Evolutionary conservation across 2,888 invertebrate species (phyloP).

Genomic region (Brenthis hecate): DNA sequence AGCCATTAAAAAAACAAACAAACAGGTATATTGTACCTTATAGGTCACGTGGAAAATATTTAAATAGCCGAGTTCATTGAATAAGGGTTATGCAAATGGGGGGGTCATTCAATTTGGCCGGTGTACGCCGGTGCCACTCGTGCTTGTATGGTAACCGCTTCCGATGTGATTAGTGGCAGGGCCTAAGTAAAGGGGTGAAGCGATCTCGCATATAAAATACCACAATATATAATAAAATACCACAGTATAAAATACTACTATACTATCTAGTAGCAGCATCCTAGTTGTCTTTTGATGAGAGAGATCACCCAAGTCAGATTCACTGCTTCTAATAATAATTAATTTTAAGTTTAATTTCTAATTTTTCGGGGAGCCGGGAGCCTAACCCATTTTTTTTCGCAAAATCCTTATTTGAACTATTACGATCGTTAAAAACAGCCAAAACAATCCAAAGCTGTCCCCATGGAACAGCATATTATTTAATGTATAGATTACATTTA

Average conservation of each 20-base stretch:
- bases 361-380: too few species aligned
- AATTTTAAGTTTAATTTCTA: too few species aligned
- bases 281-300: too few species aligned
- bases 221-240: neutral
- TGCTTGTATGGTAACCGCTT: conserved; percentile 35
- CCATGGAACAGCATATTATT: too few species aligned
- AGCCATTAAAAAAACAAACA: conserved; percentile 28
- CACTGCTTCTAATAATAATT: neutral
- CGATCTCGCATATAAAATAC: neutral
- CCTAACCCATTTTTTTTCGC: too few species aligned
- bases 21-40: conserved; percentile 18
- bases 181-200: conserved; percentile 21
- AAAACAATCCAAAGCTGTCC: too few species aligned
- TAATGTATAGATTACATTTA: too few species aligned
- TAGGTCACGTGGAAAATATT: conserved; percentile 31
- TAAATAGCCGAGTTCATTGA: conserved; percentile 18
- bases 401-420: too few species aligned
- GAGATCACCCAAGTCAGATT: neutral
- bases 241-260: too few species aligned
- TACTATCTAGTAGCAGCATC: too few species aligned
- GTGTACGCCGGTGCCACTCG: conserved; percentile 32
- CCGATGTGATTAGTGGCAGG: conserved; percentile 30
- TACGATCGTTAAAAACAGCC: too few species aligned
- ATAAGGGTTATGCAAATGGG: conserved; percentile 50
- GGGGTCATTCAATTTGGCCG: conserved; percentile 46